phyloP scores from a whole-genome alignment of 1,140 invertebrate genomes.

The Trichonephila inaurata region DNA sequence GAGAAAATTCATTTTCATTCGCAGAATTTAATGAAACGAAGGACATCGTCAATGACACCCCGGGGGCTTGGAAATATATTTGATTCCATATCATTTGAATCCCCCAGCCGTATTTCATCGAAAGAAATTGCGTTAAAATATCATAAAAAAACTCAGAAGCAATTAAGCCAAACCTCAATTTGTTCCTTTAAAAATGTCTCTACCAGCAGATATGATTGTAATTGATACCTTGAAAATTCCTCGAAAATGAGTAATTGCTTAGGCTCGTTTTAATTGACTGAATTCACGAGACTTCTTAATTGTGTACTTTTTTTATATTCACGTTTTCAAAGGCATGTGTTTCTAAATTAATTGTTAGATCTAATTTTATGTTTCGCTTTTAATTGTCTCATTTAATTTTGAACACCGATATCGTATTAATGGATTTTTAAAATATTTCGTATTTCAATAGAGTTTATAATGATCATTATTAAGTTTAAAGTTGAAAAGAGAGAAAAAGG shows the following conservation, averaged over 20 bases:
- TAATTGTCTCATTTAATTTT: background rate
- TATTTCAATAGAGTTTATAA: too few species aligned
- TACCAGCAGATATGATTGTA: background rate
- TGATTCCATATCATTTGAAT: background rate
- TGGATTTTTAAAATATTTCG: too few species aligned
- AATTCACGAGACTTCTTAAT: background rate
- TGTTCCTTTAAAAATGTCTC: background rate
- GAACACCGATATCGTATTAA: too few species aligned
- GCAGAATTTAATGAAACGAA: background rate
- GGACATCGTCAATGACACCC: background rate
- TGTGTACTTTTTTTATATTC: background rate
- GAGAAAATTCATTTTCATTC: background rate
- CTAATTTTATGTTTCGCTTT: background rate
- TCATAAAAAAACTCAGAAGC: background rate
- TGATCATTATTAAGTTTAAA: too few species aligned
- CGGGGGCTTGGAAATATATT: background rate
- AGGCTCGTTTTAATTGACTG: background rate
- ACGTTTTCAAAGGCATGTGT: background rate
- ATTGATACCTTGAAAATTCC: conserved; percentile 8
- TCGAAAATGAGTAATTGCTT: background rate
- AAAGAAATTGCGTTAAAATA: background rate
- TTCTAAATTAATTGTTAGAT: background rate
- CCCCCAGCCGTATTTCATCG: background rate
- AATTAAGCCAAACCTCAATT: conserved; percentile 43
- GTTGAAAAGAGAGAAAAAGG: too few species aligned